These are phyloP conservation scores for Yoshiicerus persimilis DNA, from an alignment of 1,140 invertebrate species.

Conservation along the genomic window DNA sequence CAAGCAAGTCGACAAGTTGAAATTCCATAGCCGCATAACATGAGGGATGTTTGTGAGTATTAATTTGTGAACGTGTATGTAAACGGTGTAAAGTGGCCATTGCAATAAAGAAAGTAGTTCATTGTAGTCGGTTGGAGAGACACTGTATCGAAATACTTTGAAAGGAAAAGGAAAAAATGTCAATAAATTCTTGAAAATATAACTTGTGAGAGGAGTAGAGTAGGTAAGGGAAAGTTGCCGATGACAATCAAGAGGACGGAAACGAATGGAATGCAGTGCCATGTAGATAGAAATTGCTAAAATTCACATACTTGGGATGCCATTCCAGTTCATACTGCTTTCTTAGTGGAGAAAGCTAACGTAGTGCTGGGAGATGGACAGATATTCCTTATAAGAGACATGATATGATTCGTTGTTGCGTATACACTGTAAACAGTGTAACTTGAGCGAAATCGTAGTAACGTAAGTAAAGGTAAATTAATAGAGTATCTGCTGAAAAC, in stretches of 20 bases:
- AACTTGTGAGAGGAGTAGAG: neutral
- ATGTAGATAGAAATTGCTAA: slow-evolving; percentile 3
- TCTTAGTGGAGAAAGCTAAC: neutral
- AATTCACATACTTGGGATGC: neutral
- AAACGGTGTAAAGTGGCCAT: neutral
- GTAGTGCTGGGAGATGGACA: too few relatives aligned
- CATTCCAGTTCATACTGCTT: neutral
- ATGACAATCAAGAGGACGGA: neutral
- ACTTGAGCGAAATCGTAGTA: neutral
- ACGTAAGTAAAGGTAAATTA: slow-evolving; percentile 2
- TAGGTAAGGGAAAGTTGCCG: neutral
- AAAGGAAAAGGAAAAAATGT: neutral
- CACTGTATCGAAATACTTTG: neutral
- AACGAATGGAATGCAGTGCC: neutral
- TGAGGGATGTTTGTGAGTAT: neutral
- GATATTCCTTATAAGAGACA: too few relatives aligned
- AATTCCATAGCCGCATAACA: neutral
- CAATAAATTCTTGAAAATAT: neutral
- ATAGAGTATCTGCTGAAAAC: neutral
- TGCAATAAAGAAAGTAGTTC: neutral
- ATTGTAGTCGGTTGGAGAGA: neutral
- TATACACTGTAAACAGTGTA: too few relatives aligned
- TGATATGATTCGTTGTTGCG: too few relatives aligned
- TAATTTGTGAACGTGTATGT: neutral
- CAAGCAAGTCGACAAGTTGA: too few relatives aligned